A percentile compares a stretch with the other conserved stretches of the same genome.
Conservation (phyloP, 2,797 vertebrate species). For the Bradypodion ventrale region DNA sequence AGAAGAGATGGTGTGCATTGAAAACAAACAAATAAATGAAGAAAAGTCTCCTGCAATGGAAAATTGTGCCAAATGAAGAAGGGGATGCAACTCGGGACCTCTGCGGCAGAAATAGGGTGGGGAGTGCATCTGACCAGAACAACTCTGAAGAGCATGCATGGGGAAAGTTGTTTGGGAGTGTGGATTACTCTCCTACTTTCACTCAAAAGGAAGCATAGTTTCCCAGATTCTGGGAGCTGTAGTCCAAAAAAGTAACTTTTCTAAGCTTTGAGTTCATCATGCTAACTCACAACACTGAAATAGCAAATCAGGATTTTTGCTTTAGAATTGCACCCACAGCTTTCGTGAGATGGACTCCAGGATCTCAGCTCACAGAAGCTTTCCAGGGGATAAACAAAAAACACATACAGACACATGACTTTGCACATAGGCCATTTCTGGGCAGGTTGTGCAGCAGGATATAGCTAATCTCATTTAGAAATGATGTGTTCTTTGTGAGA, state of each 20-base stretch:
- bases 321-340: not conserved
- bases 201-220: too few species aligned
- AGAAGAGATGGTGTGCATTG: not conserved
- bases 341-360: not conserved
- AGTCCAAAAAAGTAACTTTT: not conserved
- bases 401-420: not conserved
- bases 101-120: not conserved
- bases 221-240: not conserved
- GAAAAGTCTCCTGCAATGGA: not conserved
- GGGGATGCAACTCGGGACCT: not conserved
- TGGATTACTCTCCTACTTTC: too few species aligned
- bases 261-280: not conserved
- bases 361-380: not conserved
- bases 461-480: constrained; percentile 35
- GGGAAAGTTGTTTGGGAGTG: too few species aligned
- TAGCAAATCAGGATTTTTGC: too few species aligned
- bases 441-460: constrained; percentile 6
- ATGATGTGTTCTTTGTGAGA: constrained; percentile 32
- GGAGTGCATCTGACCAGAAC: too few species aligned
- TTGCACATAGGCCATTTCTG: not conserved
- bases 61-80: not conserved
- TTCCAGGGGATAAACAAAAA: not conserved
- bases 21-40: not conserved
- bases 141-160: too few species aligned
- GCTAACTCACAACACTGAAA: not conserved